Evolutionary conservation across 2,888 invertebrate species (phyloP).

Genomic region (Pristionchus maxplancki): DNA sequence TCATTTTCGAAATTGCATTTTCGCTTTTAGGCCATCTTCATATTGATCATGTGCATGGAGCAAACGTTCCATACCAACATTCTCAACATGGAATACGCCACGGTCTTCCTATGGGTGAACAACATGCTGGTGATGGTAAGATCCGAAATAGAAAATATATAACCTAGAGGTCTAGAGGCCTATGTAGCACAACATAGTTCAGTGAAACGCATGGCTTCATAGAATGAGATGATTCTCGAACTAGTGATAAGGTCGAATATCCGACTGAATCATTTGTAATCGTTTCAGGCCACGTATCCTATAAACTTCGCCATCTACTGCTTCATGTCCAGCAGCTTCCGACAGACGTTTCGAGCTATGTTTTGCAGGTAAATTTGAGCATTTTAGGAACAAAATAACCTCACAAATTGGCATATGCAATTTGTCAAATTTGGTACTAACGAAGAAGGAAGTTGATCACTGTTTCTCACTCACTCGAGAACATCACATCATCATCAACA

Average conservation of each 20-base stretch:
- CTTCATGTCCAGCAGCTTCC: conserved; percentile 91
- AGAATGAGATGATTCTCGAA: no score
- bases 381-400: background rate
- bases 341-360: conserved; percentile 90
- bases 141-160: no score
- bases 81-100: conserved; percentile 69
- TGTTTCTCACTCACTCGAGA: background rate
- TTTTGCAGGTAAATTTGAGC: conserved; percentile 80
- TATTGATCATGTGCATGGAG: conserved; percentile 57
- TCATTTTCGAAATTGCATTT: background rate
- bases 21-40: conserved; percentile 61
- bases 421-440: background rate
- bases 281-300: conserved; percentile 87
- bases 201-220: no score
- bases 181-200: no score
- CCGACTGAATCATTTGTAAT: no score
- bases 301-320: conserved; percentile 94
- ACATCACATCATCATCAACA: background rate
- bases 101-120: conserved; percentile 79
- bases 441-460: background rate
- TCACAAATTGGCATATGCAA: background rate
- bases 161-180: no score
- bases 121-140: conserved; percentile 86
- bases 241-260: no score
- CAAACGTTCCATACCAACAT: conserved; percentile 60